phyloP scores from a whole-genome alignment of 1,140 invertebrate species.

The Stegodyphus mimosarum region DNA sequence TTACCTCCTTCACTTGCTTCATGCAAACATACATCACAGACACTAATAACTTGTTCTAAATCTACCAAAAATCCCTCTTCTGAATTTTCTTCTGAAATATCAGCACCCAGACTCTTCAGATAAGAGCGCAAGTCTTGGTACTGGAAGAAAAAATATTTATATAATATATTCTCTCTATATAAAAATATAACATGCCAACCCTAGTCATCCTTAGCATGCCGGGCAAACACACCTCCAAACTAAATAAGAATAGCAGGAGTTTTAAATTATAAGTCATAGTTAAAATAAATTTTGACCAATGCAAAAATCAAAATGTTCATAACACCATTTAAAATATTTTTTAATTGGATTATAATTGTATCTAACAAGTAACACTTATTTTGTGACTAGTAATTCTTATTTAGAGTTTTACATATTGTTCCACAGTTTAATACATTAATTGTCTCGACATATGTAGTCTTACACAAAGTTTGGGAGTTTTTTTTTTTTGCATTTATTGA shows the following conservation, averaged over 20 bases:
- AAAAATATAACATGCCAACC: too few relatives aligned
- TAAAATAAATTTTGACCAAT: neutral
- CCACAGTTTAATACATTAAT: too few relatives aligned
- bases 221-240: too few relatives aligned
- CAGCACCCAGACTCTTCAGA: conserved; percentile 89
- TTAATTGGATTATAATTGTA: too few relatives aligned
- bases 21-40: conserved; percentile 91
- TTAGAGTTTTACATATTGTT: too few relatives aligned
- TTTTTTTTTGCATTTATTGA: too few relatives aligned
- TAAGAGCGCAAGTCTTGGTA: conserved; percentile 88
- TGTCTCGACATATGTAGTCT: too few relatives aligned
- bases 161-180: too few relatives aligned
- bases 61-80: conserved; percentile 92
- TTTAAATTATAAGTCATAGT: neutral
- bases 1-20: conserved; percentile 67
- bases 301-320: neutral
- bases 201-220: too few relatives aligned
- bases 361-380: too few relatives aligned
- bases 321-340: neutral
- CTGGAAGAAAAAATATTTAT: conserved; percentile 71
- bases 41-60: conserved; percentile 92
- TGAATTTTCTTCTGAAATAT: conserved; percentile 89
- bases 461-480: too few relatives aligned
- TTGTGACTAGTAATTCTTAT: too few relatives aligned
- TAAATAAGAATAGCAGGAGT: neutral